A percentile compares a stretch with the other conserved stretches of the same genome.
Conservation (phyloP, 1,140 invertebrate genomes). For the Drosophila trapezifrons region DNA sequence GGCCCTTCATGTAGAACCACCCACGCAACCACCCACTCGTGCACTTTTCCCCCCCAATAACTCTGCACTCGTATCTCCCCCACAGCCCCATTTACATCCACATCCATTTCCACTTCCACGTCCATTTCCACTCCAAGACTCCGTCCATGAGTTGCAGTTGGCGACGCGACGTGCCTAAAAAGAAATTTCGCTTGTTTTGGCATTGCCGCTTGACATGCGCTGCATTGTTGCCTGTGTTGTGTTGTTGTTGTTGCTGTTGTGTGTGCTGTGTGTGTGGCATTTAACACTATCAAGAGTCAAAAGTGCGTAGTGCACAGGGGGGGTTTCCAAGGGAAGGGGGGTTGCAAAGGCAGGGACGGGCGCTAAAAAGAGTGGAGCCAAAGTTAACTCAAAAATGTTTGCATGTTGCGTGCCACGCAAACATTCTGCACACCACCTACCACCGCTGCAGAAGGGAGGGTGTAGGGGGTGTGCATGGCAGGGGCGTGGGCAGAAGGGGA, state of each 20-base stretch:
- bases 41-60: slow-evolving; percentile 52
- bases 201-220: slow-evolving; percentile 64
- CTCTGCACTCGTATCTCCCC: slow-evolving; percentile 67
- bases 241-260: slow-evolving; percentile 17
- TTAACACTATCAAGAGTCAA: slow-evolving; percentile 80
- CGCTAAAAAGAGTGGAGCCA: slow-evolving; percentile 31
- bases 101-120: slow-evolving; percentile 12
- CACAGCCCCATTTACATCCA: not conserved
- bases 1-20: slow-evolving; percentile 3
- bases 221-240: slow-evolving; percentile 35
- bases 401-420: slow-evolving; percentile 80
- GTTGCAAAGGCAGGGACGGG: not conserved
- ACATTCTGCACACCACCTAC: slow-evolving; percentile 67
- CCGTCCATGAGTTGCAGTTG: slow-evolving; percentile 36
- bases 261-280: slow-evolving; percentile 67
- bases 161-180: slow-evolving; percentile 73
- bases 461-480: not conserved
- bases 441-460: not conserved
- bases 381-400: slow-evolving; percentile 82
- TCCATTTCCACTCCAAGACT: slow-evolving; percentile 42
- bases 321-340: not conserved
- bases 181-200: slow-evolving; percentile 72
- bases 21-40: slow-evolving; percentile 20
- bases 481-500: not conserved
- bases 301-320: slow-evolving; percentile 65